Evolutionary conservation across 2,797 vertebrate genomes (phyloP), one percentile per base, ranked within the genome.

Genomic region (Aphelocoma californica): DNA sequence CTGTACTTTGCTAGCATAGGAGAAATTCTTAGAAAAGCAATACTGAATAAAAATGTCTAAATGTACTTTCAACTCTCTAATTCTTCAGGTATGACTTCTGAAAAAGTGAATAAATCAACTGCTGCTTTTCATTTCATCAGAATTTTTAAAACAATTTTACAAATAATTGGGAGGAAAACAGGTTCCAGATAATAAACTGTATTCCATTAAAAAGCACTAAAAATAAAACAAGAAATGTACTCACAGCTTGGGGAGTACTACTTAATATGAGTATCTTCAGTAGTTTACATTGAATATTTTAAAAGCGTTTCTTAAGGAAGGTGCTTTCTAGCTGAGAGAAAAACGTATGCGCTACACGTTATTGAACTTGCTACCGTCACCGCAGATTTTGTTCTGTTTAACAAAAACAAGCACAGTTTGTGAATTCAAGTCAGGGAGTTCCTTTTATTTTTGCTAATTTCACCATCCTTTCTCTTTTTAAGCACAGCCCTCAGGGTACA

Each of bases 361-460:
- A 96, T 91, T 96, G 93, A 96, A 95, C 96, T 97, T 95, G 91
- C 96, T 96, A 97, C 95, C 92, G 88, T 97, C 96, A 96, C 97
- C 83, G 94, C 93, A 97, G 96, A 97, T 97, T 96, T 97, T 97
- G 94, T 97, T 96, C 93, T 97, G 96, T 98, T 98, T 97, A 97
- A 98, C 97, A 98, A 98, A 97, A 98, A 97, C 95, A 97, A 98
- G 95, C 94, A 92, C 95, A 95, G 96, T 98, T 98, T 97, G 95
- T 97, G 94, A 93, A 97, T 97, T 96, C 96, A 97, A 97, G 93
- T 97, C 97, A 98, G 98, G 97, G 97, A 97, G 94, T 96, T 95
- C 91, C 97, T 97, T 98, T 97, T 97, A 95, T 97, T 97, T 98
- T 97, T 97, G 94, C 95, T 97, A 97, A 97, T 98, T 97, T 98